Conservation (phyloP, 2,797 vertebrate genomes). For the Orientallactaga sibirica region DNA sequence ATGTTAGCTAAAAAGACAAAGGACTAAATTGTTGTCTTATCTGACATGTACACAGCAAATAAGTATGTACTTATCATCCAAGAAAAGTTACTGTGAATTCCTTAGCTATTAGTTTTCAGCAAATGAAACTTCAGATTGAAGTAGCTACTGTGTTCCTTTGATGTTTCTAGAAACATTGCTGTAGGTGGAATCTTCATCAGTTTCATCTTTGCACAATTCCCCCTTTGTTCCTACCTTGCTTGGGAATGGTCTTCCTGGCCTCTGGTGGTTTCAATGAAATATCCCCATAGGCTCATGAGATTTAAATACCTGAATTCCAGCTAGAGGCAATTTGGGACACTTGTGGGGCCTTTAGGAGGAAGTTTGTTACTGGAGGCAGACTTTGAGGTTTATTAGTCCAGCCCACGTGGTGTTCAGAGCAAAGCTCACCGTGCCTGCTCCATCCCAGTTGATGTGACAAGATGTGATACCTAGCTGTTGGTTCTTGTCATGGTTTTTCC, state of each 20-base stretch:
- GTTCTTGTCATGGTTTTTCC: too few relatives aligned
- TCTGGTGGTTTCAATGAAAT: too few relatives aligned
- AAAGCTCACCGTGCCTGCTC: too few relatives aligned
- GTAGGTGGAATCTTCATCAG: not conserved
- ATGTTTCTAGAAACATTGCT: slow-evolving; percentile 53
- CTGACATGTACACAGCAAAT: slow-evolving; percentile 71
- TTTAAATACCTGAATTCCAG: too few relatives aligned
- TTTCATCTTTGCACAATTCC: not conserved
- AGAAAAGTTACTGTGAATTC: slow-evolving; percentile 78
- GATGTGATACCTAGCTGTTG: too few relatives aligned
- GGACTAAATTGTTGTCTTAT: slow-evolving; percentile 79
- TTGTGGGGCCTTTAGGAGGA: too few relatives aligned
- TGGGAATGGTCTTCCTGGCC: not conserved
- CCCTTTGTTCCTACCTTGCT: not conserved
- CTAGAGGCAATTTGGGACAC: too few relatives aligned
- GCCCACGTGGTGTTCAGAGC: too few relatives aligned
- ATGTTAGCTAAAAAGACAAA: slow-evolving; percentile 80
- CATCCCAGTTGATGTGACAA: too few relatives aligned
- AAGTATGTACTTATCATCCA: slow-evolving; percentile 80
- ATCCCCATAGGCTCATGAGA: too few relatives aligned
- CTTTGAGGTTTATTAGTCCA: too few relatives aligned
- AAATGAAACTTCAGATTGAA: slow-evolving; percentile 73
- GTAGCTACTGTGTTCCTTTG: slow-evolving; percentile 55
- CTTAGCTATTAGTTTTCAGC: slow-evolving; percentile 73
- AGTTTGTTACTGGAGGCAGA: too few relatives aligned